Percentiles rank a stretch among this genome's conserved stretches.
phyloP scores from a whole-genome alignment of 1,140 invertebrate genomes.

The Scaptomyza hsui region DNA sequence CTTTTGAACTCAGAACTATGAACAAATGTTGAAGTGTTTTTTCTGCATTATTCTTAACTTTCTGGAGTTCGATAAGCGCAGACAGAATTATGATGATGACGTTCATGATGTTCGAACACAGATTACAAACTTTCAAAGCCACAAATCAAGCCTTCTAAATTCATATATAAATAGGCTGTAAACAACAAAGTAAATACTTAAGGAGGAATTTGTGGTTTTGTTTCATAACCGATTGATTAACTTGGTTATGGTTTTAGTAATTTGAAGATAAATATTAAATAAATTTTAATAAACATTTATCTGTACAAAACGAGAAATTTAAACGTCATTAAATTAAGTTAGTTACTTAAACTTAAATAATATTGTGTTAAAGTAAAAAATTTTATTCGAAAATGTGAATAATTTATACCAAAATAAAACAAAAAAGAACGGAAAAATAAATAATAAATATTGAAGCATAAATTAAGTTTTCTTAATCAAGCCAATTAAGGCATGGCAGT shows the following conservation, averaged over 20 bases:
- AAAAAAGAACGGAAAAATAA: no score
- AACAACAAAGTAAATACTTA: not conserved
- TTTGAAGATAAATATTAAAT: no score
- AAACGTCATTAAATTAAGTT: no score
- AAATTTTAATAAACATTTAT: no score
- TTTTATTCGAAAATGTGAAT: no score
- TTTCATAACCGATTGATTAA: not conserved
- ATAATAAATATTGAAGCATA: no score
- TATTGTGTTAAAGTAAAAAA: no score
- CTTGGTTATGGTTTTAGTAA: no score
- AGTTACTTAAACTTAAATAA: no score
- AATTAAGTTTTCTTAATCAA: no score
- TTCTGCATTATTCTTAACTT: conserved; percentile 76
- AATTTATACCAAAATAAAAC: no score
- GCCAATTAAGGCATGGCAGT: not conserved
- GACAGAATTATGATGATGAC: conserved; percentile 70
- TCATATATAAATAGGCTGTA: not conserved
- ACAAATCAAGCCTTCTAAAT: conserved; percentile 13
- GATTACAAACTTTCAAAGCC: conserved; percentile 47
- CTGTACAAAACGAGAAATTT: no score
- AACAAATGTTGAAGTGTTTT: conserved; percentile 62
- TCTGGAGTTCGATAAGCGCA: conserved; percentile 71
- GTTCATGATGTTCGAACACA: conserved; percentile 54
- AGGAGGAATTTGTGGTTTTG: not conserved
- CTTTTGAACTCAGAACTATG: conserved; percentile 55